phyloP scores from a whole-genome alignment of 2,113 vertebrate species.

The Ciconia maguari region DNA sequence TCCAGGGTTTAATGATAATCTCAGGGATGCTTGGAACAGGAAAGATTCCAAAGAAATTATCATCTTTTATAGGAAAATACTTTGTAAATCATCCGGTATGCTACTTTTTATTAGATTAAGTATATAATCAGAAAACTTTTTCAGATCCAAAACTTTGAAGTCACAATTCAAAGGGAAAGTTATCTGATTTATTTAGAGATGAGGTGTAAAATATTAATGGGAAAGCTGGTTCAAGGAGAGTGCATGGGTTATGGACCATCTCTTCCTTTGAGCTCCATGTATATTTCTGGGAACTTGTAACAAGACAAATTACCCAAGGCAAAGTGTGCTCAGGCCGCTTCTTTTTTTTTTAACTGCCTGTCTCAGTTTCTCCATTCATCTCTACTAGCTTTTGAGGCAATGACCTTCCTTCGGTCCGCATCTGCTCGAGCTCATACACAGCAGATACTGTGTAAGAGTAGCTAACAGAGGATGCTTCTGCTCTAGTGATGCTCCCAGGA shows the following conservation, averaged over 20 bases:
- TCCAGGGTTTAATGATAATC: neutral
- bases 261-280: neutral
- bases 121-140: neutral
- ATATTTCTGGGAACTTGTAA: neutral
- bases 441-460: neutral
- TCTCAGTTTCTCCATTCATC: neutral
- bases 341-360: neutral
- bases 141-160: conserved; percentile 20
- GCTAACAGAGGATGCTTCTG: neutral
- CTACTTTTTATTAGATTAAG: conserved; percentile 24
- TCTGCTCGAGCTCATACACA: neutral
- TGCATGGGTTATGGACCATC: neutral
- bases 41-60: neutral
- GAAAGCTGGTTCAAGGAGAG: neutral
- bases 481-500: neutral
- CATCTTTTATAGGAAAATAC: neutral
- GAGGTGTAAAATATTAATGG: neutral
- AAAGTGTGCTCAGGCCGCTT: neutral
- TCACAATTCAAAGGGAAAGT: conserved; percentile 2
- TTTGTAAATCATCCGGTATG: neutral
- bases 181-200: conserved; percentile 3
- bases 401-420: neutral
- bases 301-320: neutral
- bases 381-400: neutral
- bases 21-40: neutral